Evolutionary conservation across 2,888 invertebrate species (phyloP).

Genomic region (Synergus gifuensis): DNA sequence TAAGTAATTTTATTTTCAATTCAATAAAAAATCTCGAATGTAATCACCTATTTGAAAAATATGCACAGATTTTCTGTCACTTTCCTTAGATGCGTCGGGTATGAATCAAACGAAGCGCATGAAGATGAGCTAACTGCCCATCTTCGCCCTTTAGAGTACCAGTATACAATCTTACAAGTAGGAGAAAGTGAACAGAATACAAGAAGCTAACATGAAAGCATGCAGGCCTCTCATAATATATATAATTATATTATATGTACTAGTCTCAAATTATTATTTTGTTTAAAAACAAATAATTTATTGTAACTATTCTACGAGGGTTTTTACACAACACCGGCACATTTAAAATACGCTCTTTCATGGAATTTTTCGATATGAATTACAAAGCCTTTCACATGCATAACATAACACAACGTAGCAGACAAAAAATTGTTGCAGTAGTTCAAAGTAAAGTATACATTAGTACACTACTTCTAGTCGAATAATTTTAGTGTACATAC

Average conservation of each 20-base stretch:
- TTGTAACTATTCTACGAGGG: slow-evolving; percentile 58
- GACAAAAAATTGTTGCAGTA: neutral
- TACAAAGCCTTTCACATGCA: slow-evolving; percentile 62
- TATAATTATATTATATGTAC: slow-evolving; percentile 56
- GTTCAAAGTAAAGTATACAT: slow-evolving; percentile 47
- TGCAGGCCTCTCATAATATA: slow-evolving; percentile 69
- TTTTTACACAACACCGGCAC: slow-evolving; percentile 66
- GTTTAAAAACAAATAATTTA: slow-evolving; percentile 61
- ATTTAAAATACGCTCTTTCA: slow-evolving; percentile 66
- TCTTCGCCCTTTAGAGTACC: slow-evolving; percentile 61
- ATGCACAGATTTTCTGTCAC: slow-evolving; percentile 41
- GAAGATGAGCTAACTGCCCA: slow-evolving; percentile 76
- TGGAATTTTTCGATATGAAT: slow-evolving; percentile 62
- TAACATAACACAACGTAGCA: slow-evolving; percentile 35
- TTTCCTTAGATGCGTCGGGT: slow-evolving; percentile 70
- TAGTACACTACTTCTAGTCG: slow-evolving; percentile 68
- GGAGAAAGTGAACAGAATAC: neutral
- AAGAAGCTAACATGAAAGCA: slow-evolving; percentile 62
- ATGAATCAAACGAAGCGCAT: slow-evolving; percentile 73
- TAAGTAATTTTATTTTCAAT: slow-evolving; percentile 51
- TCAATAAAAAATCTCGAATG: slow-evolving; percentile 20
- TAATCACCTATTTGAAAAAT: slow-evolving; percentile 35
- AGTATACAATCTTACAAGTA: slow-evolving; percentile 40
- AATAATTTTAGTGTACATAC: slow-evolving; percentile 65
- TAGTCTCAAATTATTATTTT: slow-evolving; percentile 76